A percentile compares a stretch with the other conserved stretches of the same genome.
phyloP scores from a whole-genome alignment of 2,797 vertebrate species.

The Bovichtus diacanthus region DNA sequence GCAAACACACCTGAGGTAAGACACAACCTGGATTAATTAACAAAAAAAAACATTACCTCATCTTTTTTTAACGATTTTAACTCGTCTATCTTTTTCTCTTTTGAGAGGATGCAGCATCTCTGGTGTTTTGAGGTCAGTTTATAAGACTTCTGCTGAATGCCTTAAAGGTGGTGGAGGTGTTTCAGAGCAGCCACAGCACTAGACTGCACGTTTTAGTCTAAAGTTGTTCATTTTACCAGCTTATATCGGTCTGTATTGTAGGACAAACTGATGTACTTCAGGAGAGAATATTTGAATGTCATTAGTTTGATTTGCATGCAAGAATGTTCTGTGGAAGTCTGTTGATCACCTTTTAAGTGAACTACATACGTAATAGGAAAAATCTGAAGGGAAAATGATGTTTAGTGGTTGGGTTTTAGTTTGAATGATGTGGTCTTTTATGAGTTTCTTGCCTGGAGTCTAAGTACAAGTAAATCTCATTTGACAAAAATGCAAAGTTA shows the following conservation, averaged over 20 bases:
- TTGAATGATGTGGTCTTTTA: slow-evolving; percentile 2
- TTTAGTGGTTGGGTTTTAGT: not conserved
- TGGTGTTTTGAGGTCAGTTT: slow-evolving; percentile 7
- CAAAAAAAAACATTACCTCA: not conserved
- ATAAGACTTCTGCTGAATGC: not conserved
- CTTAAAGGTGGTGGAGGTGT: slow-evolving; percentile 20
- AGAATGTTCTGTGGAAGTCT: not conserved
- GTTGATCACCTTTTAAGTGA: not conserved
- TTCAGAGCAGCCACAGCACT: slow-evolving; percentile 11
- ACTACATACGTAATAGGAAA: not conserved
- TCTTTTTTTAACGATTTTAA: not conserved
- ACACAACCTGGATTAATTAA: slow-evolving; percentile 49
- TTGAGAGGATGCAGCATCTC: slow-evolving; percentile 15
- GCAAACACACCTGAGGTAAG: slow-evolving; percentile 77
- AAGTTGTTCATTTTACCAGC: not conserved
- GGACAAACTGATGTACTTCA: not conserved
- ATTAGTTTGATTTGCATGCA: slow-evolving; percentile 10
- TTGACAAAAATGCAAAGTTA: slow-evolving; percentile 14
- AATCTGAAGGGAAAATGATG: not conserved
- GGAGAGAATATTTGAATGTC: not conserved
- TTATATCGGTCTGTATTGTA: not conserved
- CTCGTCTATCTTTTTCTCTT: not conserved
- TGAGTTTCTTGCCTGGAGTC: not conserved
- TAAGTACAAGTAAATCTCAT: slow-evolving; percentile 17
- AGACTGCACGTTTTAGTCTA: not conserved